Base-by-base conservation (phyloP, 2,888 invertebrate genomes). In the Macropis europaea region DNA sequence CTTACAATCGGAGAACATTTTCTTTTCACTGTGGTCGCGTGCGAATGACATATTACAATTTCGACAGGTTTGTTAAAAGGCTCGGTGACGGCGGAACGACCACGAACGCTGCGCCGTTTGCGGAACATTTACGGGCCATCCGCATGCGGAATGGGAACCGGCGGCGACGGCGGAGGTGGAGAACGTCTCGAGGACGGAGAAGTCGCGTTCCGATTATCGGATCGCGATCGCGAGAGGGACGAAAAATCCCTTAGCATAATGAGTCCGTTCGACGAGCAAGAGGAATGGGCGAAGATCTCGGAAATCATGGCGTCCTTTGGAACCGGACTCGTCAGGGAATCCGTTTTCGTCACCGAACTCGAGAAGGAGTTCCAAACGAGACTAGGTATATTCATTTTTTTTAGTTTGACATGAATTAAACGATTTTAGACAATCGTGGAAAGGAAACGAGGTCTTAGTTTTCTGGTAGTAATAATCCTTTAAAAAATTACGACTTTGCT, bases 281-380 rank as follows among this genome's bases (percentile, higher is more conserved):
- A 97, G 91, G 98, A 98, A 91, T 98, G 98, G 97, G 97, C 97
- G 22, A 97, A 97, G 91, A 97, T 98, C 84, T 96, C 97, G 48
- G 97, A 97, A 91, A 98, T 98, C 85, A 96, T 98, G 95, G 97
- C 97, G 42, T 96, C 97, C 1, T 97, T 98, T 87, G 97, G 97
- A 70, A 96, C 95, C 77, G 95, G 95, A 62, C 92, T 96, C 32
- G 94, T 96, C 11, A 90, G 95, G 17, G 95, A 95, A 87, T 95
- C 95, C 0, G 95, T 95, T 15, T 95, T 95, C 89, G 95, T 95
- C 47, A 94, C 94, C 3, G 95, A 95, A 84, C 90, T 95, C 71
- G 95, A 95, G 86, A 94, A 95, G 85, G 95, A 95, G 90, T 95
- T 95, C 87, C 95, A 95, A 73, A 93, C 93, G 9, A 91, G 95